Evolutionary conservation across 2,113 vertebrate species (phyloP).

Genomic region (Notarius lentiginosus): DNA sequence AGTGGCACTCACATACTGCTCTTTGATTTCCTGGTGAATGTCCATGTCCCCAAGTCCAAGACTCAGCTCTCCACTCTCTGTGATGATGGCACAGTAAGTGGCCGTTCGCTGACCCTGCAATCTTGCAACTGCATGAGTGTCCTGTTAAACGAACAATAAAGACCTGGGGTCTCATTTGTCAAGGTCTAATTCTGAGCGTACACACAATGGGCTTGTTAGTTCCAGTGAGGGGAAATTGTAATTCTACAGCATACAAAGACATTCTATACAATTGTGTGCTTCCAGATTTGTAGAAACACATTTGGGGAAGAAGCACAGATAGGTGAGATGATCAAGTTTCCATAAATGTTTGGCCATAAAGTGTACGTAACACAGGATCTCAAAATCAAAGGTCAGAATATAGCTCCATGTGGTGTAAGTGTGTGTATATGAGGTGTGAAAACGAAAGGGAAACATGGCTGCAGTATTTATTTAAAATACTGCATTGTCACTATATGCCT

Average conservation of each 20-base stretch:
- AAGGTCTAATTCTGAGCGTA: neutral
- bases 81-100: constrained; percentile 74
- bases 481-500: neutral
- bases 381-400: neutral
- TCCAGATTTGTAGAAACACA: neutral
- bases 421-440: neutral
- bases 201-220: neutral
- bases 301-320: neutral
- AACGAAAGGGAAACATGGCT: neutral
- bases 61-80: constrained; percentile 77
- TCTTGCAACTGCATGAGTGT: constrained; percentile 67
- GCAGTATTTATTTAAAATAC: neutral
- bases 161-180: neutral
- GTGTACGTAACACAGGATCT: neutral
- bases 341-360: neutral
- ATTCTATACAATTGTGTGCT: too few relatives aligned
- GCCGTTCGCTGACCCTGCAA: constrained; percentile 69
- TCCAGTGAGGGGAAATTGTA: neutral
- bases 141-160: constrained; percentile 52
- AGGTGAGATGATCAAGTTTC: neutral
- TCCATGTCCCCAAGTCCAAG: constrained; percentile 89
- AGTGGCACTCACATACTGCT: constrained; percentile 74
- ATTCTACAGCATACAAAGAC: neutral
- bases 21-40: constrained; percentile 82
- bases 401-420: neutral